Conservation (phyloP, 2,113 vertebrate species). For the Syngnathus floridae region DNA sequence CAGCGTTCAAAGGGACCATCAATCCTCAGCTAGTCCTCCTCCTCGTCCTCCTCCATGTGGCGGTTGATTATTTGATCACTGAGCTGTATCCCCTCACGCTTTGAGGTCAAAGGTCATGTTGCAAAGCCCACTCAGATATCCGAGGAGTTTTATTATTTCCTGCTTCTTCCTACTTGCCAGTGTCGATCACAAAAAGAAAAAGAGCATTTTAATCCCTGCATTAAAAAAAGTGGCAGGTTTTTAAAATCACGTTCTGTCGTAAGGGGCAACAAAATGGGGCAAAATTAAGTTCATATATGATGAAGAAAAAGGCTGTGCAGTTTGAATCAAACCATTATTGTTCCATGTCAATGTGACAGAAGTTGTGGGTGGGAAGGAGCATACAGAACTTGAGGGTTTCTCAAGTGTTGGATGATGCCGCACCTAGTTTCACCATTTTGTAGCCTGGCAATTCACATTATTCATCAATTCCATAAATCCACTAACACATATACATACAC, state of each 20-base stretch:
- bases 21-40: constrained; percentile 28
- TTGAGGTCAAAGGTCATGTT: constrained; percentile 46
- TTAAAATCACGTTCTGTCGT: constrained; percentile 18
- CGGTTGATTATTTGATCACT: constrained; percentile 43
- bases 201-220: neutral
- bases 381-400: constrained; percentile 11
- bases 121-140: constrained; percentile 52
- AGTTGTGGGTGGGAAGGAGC: constrained; percentile 29
- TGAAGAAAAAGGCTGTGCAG: neutral
- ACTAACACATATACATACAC: too few species aligned
- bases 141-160: constrained; percentile 42
- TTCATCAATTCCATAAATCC: constrained; percentile 6
- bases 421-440: constrained; percentile 1
- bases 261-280: neutral
- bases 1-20: constrained; percentile 32
- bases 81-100: constrained; percentile 36
- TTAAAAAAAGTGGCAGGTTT: constrained; percentile 19
- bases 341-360: constrained; percentile 25
- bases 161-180: constrained; percentile 34
- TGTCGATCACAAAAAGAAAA: constrained; percentile 8
- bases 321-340: constrained; percentile 16
- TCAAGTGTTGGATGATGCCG: neutral
- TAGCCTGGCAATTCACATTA: neutral
- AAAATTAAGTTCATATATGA: neutral
- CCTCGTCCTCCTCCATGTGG: constrained; percentile 28